Evolutionary conservation across 1,140 invertebrate genomes (phyloP), one percentile per base, ranked within the genome.

Genomic region (Lerema accius): DNA sequence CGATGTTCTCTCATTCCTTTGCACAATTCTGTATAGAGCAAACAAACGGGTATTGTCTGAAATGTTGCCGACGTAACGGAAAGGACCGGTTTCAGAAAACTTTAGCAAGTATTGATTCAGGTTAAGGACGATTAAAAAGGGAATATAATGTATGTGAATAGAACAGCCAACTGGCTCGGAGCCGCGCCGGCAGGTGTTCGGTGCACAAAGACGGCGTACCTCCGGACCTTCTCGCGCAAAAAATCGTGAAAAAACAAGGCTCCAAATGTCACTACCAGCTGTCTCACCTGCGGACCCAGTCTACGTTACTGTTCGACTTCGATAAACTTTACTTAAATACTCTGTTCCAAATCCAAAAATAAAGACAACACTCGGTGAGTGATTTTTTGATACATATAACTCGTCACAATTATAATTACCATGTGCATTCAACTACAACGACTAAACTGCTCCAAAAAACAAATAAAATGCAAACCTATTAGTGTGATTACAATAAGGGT

Each of bases 221-320:
- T 75, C 76, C 72, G 71, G 71, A 76, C 56, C 68, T 64, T 71
- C 59, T 65, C 73, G 71, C 71, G 73, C 65, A 85, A 80, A 86
- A 85, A 80, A 81, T 67, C 59, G 59, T 55, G 68, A 67, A 80
- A 73, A 76, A 78, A 65, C 69, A 70, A 66, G 72, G 71, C 61
- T 74, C 78, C 80, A 79, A 84, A 86, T 86, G 83, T 86, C 82
- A 76, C 71, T 74, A 80, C 71, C 85, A 88, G 80, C 85, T 88
- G 85, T 82, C 81, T 69, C 72, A 71, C 69, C 73, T 73, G 76
- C 80, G 42, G 48, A 50, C 53, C 67, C 61, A 63, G 67, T 67
- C 58, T 59, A 40, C 49, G 49, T 48, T 50, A 43, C 35, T 40
- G 26, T 50, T 45, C 10, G 14, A 0, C 53, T 46, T 4, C 15